Percentiles rank a stretch among this genome's conserved stretches.
Conservation (phyloP, 92 coral and sea anemone genomes). For the Bergia sp. region DNA sequence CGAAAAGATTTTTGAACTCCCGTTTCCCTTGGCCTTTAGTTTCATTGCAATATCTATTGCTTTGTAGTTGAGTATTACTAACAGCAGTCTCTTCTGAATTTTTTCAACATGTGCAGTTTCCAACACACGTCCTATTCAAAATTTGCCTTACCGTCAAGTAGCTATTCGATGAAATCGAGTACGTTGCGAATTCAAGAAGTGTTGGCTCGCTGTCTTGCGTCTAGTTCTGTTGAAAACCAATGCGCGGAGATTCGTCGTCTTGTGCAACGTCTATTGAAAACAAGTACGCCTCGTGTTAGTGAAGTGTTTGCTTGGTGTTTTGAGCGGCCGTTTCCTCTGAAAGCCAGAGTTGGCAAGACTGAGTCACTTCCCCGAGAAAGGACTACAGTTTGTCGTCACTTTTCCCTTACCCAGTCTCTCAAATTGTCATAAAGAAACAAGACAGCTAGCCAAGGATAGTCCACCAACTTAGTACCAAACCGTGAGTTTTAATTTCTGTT, state of each 20-base stretch:
- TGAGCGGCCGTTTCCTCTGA: constrained; percentile 5
- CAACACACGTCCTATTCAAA: neutral
- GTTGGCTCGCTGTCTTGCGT: neutral
- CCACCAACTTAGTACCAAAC: neutral
- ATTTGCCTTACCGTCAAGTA: constrained; percentile 23
- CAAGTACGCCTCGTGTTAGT: neutral
- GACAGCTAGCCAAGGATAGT: neutral
- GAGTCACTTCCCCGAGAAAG: neutral
- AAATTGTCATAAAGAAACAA: neutral
- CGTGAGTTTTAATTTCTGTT: constrained; percentile 4
- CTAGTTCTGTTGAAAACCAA: neutral
- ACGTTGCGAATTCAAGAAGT: constrained; percentile 2
- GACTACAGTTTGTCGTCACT: neutral
- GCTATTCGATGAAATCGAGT: constrained; percentile 13
- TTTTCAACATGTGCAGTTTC: constrained; percentile 10
- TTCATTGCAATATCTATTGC: constrained; percentile 14
- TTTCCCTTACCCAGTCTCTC: neutral
- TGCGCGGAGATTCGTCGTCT: constrained; percentile 5
- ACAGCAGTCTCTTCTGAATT: constrained; percentile 9
- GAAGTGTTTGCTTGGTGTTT: neutral
- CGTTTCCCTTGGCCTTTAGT: neutral
- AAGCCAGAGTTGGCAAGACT: too few species aligned
- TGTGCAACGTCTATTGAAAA: neutral
- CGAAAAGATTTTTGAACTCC: neutral
- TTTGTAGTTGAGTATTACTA: constrained; percentile 28